Percentiles rank a stretch among this genome's conserved stretches.
Conservation (phyloP, 2,113 vertebrate species). For the Callorhinus ursinus region DNA sequence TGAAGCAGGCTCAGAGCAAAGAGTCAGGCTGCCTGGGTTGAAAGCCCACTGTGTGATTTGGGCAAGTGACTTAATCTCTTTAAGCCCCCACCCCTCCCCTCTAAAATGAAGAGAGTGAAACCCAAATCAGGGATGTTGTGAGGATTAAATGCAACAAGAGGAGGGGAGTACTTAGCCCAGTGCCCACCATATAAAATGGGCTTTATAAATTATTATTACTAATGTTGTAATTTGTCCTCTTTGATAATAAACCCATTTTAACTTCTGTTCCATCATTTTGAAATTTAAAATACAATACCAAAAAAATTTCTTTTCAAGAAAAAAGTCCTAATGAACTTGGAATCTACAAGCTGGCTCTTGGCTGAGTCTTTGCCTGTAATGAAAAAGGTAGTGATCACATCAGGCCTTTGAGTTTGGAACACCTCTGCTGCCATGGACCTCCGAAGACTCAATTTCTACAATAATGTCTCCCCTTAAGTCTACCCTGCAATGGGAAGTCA, state of each 20-base stretch:
- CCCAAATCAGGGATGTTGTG: neutral
- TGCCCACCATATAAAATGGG: neutral
- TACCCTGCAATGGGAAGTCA: neutral
- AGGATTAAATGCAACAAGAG: neutral
- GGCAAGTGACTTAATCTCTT: neutral
- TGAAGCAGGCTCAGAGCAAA: neutral
- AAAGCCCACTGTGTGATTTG: neutral
- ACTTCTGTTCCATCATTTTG: neutral
- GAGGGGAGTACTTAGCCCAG: neutral
- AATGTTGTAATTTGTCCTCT: neutral
- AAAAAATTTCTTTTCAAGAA: neutral
- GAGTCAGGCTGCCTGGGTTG: neutral
- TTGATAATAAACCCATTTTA: neutral
- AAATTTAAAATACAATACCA: neutral
- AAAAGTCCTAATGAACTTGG: neutral
- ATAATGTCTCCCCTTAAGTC: neutral
- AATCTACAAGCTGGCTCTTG: neutral
- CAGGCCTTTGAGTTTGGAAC: neutral
- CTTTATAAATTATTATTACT: neutral
- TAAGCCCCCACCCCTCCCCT: neutral
- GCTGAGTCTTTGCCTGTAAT: neutral
- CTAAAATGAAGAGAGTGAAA: neutral
- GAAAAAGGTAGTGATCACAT: neutral
- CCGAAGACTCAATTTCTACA: neutral
- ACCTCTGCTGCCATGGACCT: rapidly evolving